These are phyloP conservation scores for Orchesella flavescens DNA, from an alignment of 2,888 invertebrate species.

Conservation along the genomic window DNA sequence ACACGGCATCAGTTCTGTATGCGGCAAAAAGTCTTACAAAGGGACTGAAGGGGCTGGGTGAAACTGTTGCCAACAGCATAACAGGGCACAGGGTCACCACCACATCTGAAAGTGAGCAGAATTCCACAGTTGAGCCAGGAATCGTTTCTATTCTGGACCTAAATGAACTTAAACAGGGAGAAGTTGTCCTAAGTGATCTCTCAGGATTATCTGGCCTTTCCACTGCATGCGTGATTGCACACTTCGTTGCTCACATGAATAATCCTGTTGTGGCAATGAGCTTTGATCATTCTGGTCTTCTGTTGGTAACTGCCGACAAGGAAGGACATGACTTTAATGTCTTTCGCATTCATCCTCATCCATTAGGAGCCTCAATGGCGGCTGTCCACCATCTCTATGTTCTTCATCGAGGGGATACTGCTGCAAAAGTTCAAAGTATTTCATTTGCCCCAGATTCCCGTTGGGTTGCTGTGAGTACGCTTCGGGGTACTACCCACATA, in stretches of 20 bases:
- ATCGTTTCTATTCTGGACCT: conserved; percentile 89
- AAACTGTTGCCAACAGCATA: conserved; percentile 91
- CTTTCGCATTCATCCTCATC: conserved; percentile 94
- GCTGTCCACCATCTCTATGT: conserved; percentile 96
- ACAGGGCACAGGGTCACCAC: conserved; percentile 78
- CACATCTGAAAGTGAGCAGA: conserved; percentile 76
- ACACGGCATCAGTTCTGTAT: conserved; percentile 92
- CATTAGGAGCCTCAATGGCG: conserved; percentile 88
- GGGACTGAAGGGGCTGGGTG: conserved; percentile 90
- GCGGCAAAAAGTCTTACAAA: conserved; percentile 95
- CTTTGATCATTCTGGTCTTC: conserved; percentile 92
- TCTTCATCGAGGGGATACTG: conserved; percentile 94
- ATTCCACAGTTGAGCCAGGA: conserved; percentile 83
- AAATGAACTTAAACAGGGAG: conserved; percentile 68
- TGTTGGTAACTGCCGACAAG: conserved; percentile 92
- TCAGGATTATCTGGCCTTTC: conserved; percentile 69
- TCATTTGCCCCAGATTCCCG: conserved; percentile 93
- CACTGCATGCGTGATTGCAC: conserved; percentile 79
- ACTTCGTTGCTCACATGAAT: conserved; percentile 89
- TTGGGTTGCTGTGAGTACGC: conserved; percentile 96
- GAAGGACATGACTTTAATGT: conserved; percentile 97
- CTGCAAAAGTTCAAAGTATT: conserved; percentile 95
- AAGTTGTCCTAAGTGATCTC: conserved; percentile 68
- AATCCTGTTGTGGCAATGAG: conserved; percentile 88
- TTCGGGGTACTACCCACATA: conserved; percentile 97